A percentile compares a stretch with the other conserved stretches of the same genome.
phyloP scores from a whole-genome alignment of 2,797 vertebrate genomes.

The Erethizon dorsatum region DNA sequence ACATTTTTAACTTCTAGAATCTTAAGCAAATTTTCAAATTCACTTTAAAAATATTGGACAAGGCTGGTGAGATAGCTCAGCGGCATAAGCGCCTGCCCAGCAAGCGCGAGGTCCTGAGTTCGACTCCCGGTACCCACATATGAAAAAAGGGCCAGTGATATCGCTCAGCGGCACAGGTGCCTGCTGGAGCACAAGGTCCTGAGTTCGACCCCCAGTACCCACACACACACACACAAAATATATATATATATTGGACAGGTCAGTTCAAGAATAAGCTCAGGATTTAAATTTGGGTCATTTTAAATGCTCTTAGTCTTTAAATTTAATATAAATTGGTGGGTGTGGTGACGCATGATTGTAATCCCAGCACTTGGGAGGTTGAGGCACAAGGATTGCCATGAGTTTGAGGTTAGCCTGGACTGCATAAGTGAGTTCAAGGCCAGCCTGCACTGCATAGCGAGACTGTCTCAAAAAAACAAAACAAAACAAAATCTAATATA shows the following conservation, averaged over 20 bases:
- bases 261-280: not conserved
- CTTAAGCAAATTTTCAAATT: conserved; percentile 61
- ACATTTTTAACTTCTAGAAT: conserved; percentile 77
- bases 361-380: not conserved
- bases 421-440: not conserved
- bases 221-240: no score
- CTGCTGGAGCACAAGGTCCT: no score
- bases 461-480: not conserved
- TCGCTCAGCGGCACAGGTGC: no score
- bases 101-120: no score
- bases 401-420: not conserved
- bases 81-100: no score
- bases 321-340: conserved; percentile 28
- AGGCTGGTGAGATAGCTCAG: no score
- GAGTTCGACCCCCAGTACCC: no score
- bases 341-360: not conserved
- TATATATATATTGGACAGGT: not conserved
- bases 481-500: not conserved
- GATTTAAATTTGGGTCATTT: conserved; percentile 62
- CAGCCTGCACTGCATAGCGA: not conserved
- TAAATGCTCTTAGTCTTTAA: conserved; percentile 50
- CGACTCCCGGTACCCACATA: no score
- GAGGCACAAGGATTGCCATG: not conserved
- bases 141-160: no score
- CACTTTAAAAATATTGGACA: not conserved